Evolutionary conservation across 2,797 vertebrate genomes (phyloP).

Genomic region (Peromyscus aztecus): DNA sequence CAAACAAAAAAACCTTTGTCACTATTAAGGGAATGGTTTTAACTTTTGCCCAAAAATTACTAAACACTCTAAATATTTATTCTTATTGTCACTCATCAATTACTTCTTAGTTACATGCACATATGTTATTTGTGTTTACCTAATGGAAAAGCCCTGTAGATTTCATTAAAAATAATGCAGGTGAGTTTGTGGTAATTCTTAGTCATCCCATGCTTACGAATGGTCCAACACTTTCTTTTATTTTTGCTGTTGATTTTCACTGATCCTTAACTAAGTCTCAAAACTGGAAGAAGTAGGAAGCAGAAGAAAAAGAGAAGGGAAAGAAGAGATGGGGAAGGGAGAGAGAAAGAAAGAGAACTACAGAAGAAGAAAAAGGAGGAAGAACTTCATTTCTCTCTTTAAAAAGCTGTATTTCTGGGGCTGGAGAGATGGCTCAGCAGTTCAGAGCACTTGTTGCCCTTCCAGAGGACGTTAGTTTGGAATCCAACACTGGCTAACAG

Average conservation of each 20-base stretch:
- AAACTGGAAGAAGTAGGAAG: background rate
- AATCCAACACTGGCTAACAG: background rate
- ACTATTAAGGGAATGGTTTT: background rate
- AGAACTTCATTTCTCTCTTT: background rate
- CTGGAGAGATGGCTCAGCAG: background rate
- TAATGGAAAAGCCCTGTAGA: background rate
- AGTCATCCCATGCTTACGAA: background rate
- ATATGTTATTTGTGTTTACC: slow-evolving; percentile 42
- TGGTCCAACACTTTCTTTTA: background rate
- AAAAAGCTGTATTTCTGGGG: background rate
- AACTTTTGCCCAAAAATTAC: background rate
- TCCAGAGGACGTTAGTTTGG: background rate
- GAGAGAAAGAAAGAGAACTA: accelerated
- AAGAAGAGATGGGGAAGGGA: background rate
- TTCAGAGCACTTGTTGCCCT: background rate
- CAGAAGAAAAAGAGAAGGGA: background rate
- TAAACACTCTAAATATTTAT: slow-evolving; percentile 21
- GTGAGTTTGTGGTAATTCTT: background rate
- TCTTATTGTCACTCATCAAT: background rate
- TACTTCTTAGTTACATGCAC: background rate
- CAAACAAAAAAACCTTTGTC: background rate
- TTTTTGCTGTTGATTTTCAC: background rate
- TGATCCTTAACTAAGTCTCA: background rate
- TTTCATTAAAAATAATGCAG: slow-evolving; percentile 32
- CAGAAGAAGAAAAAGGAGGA: accelerated